Conservation (phyloP, 2,888 invertebrate species). For the Sussaba pulchella region DNA sequence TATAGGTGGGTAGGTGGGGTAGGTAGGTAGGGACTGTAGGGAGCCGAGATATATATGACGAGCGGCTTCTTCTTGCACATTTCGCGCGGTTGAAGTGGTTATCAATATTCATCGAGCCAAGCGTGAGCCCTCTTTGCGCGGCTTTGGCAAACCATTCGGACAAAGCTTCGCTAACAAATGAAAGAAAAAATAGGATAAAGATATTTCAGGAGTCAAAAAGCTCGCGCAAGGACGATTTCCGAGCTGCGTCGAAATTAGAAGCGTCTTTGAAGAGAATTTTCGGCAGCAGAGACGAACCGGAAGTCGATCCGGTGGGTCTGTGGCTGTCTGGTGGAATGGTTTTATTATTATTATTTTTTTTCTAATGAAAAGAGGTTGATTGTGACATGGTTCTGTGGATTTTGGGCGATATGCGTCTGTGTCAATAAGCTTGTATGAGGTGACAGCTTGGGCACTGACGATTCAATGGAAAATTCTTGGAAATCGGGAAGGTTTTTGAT, state of each 20-base stretch:
- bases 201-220: constrained; percentile 56
- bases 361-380: neutral
- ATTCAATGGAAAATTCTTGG: neutral
- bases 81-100: constrained; percentile 61
- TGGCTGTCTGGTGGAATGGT: neutral
- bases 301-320: neutral
- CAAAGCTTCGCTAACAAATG: neutral
- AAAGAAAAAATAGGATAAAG: neutral
- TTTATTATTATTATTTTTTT: too few relatives aligned
- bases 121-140: constrained; percentile 10
- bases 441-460: too few relatives aligned
- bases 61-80: constrained; percentile 56
- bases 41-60: constrained; percentile 52
- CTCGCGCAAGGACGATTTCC: constrained; percentile 53
- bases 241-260: constrained; percentile 34
- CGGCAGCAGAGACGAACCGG: constrained; percentile 12
- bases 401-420: constrained; percentile 25
- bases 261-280: neutral
- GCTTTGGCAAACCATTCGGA: constrained; percentile 51
- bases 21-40: neutral
- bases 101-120: constrained; percentile 65
- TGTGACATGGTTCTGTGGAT: constrained; percentile 13
- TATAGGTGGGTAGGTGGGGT: constrained; percentile 11
- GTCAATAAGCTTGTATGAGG: constrained; percentile 11
- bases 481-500: too few relatives aligned